A percentile compares a stretch with the other conserved stretches of the same genome.
These are phyloP conservation scores for Onthophagus taurus DNA, from an alignment of 1,140 invertebrate species.

Conservation along the genomic window DNA sequence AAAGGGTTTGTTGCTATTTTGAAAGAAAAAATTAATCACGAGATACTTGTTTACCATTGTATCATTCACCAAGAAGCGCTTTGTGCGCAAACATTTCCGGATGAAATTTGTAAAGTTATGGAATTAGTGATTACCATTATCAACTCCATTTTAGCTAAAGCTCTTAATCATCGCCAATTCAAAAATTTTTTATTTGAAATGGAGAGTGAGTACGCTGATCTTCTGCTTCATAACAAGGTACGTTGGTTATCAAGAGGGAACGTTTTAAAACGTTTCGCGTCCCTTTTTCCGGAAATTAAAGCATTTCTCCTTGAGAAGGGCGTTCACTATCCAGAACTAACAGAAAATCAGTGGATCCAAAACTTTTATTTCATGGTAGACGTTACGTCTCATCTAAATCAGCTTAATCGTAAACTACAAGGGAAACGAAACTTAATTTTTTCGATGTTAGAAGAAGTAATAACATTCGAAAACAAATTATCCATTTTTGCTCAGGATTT, in stretches of 20 bases:
- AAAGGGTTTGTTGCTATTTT: constrained; percentile 15
- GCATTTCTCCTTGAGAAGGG: constrained; percentile 27
- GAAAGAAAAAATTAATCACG: no score
- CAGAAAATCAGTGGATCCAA: constrained; percentile 23
- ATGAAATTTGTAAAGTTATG: constrained; percentile 25
- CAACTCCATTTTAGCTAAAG: constrained; percentile 24
- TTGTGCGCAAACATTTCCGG: constrained; percentile 27
- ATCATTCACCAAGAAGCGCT: constrained; percentile 29
- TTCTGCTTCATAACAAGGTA: constrained; percentile 26
- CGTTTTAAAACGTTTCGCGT: no score
- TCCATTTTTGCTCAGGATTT: constrained; percentile 14
- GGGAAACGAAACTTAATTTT: constrained; percentile 20
- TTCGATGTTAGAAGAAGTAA: constrained; percentile 18
- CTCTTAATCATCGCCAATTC: constrained; percentile 27
- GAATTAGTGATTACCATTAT: constrained; percentile 26
- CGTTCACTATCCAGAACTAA: constrained; percentile 25
- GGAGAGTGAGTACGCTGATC: constrained; percentile 24
- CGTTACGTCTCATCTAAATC: constrained; percentile 23
- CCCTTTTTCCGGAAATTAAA: no score
- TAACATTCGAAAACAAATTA: constrained; percentile 21
- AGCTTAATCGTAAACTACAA: constrained; percentile 25
- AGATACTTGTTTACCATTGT: constrained; percentile 24
- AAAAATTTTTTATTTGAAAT: constrained; percentile 30
- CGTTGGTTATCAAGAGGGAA: no score
- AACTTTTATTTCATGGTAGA: constrained; percentile 27